A percentile compares a stretch with the other conserved stretches of the same genome.
Conservation (phyloP, 2,113 vertebrate species). For the Percopsis transmontana region DNA sequence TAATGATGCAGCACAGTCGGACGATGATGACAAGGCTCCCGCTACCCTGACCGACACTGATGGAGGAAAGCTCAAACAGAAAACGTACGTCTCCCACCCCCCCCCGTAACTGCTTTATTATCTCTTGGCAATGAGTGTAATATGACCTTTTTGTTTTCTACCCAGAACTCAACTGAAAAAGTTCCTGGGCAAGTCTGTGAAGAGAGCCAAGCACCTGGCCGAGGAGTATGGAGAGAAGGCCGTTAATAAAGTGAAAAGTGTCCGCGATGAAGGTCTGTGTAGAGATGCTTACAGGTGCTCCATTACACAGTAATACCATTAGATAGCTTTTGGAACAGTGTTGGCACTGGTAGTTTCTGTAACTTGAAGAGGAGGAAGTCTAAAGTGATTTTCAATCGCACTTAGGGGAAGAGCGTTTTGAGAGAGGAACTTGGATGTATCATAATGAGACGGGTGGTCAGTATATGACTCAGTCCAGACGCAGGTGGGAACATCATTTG, state of each 20-base stretch:
- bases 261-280: slow-evolving; percentile 90
- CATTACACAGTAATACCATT: background rate
- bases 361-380: background rate
- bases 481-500: background rate
- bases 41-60: slow-evolving; percentile 86
- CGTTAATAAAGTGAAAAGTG: slow-evolving; percentile 98
- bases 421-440: background rate
- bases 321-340: background rate
- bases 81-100: slow-evolving; percentile 84
- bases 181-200: slow-evolving; percentile 96
- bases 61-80: slow-evolving; percentile 95
- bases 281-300: background rate
- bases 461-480: background rate
- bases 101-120: background rate
- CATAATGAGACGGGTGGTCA: background rate
- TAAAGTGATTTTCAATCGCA: background rate
- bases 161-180: slow-evolving; percentile 94
- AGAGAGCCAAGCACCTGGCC: slow-evolving; percentile 94
- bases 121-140: background rate
- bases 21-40: slow-evolving; percentile 95
- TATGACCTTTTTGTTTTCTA: background rate
- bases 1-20: slow-evolving; percentile 93
- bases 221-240: slow-evolving; percentile 97
- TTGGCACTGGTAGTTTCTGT: background rate
- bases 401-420: background rate